Evolutionary conservation across 2,888 invertebrate species (phyloP).

Genomic region (Halocaridina rubra): DNA sequence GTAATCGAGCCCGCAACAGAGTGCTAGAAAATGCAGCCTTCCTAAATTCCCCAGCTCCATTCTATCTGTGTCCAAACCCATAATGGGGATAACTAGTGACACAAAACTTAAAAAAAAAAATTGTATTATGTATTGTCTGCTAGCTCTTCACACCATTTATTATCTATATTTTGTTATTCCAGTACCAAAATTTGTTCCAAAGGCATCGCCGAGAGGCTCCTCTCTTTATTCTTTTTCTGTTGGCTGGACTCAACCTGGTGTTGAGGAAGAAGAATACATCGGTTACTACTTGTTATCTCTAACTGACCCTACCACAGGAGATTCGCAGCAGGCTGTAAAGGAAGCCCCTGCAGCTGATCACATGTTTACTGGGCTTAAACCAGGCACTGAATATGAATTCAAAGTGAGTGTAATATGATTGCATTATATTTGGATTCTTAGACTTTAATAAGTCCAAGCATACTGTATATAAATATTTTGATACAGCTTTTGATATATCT

Average conservation of each 20-base stretch:
- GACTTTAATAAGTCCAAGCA: too few relatives aligned
- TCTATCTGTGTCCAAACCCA: too few relatives aligned
- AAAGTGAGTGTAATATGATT: conserved; percentile 48
- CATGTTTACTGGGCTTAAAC: conserved; percentile 54
- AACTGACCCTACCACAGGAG: conserved; percentile 48
- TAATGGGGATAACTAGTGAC: too few relatives aligned
- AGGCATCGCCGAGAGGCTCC: conserved; percentile 80
- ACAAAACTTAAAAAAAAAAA: neutral
- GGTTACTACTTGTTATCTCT: conserved; percentile 54
- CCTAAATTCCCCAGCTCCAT: too few relatives aligned
- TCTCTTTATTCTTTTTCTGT: conserved; percentile 82
- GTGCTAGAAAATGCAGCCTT: too few relatives aligned
- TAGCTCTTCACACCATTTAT: too few relatives aligned
- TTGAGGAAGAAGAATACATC: conserved; percentile 26
- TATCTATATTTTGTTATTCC: conserved; percentile 21
- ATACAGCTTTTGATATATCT: too few relatives aligned
- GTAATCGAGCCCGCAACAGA: too few relatives aligned
- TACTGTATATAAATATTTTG: too few relatives aligned
- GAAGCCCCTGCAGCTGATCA: conserved; percentile 30
- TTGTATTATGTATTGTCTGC: neutral
- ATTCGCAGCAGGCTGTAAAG: conserved; percentile 36
- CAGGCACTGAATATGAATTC: conserved; percentile 56
- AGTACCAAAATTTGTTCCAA: conserved; percentile 84
- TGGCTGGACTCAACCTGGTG: conserved; percentile 74
- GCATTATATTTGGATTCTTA: too few relatives aligned